Base-by-base conservation (phyloP, 2,888 invertebrate species). In the Tenthredo amoena region DNA sequence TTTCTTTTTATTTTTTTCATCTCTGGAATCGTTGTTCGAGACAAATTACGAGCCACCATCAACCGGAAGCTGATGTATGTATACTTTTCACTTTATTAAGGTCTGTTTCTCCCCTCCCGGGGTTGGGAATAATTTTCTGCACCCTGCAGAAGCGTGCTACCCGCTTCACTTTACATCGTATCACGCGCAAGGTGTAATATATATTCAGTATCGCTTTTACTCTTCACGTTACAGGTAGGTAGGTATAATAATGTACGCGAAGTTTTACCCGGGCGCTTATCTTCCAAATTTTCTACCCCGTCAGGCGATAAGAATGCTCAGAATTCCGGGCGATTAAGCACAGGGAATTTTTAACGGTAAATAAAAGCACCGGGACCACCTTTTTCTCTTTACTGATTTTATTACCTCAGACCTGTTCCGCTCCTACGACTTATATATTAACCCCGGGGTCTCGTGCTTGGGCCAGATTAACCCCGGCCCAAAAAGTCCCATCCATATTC, bases 401-500 rank as follows among this genome's bases (percentile, higher is more conserved):
- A 55, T 12, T 34, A n/a, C 37, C 55, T 34, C 31, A 21, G 34
- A 18, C 34, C 6, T 12, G 55, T 76, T 34, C 31, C 37, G 34
- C 34, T 58, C 31, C 47, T 47, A 21, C 31, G 15, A 47, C 55
- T 31, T 18, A 40, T 43, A 47, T 26, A n/a, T 47, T 26, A 18
- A 50, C 26, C 18, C 50, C 1, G 3, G 6, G 5, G 18, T 81
- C 7, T 81, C 79, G 79, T 81, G 79, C 40, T 15, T 40, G 37
- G 79, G 62, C 79, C 62, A 81, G 79, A 81, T 81, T 81, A 81
- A 37, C 10, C 58, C 79, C 62, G 18, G 18, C 37, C 40, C 31
- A 37, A 31, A 77, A 50, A 34, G n/a, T 81, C 62, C 79, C 37
- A 81, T 81, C 62, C 79, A 81, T 81, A 81, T 81, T 81, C 79